Base-by-base conservation (phyloP, 2,888 invertebrate genomes). In the Melinaea marsaeus region DNA sequence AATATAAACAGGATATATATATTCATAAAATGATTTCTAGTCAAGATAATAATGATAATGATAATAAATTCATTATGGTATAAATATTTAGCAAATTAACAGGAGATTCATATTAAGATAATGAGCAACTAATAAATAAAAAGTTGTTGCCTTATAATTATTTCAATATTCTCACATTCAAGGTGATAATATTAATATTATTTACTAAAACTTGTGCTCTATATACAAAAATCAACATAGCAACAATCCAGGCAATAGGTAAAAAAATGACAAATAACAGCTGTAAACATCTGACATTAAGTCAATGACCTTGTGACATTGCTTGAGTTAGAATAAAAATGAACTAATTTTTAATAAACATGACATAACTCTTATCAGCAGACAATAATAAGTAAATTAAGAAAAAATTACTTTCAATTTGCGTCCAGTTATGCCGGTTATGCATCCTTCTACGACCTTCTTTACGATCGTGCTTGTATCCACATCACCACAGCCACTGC, bases 401-500 rank as follows among this genome's bases (percentile, higher is more conserved):
- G 13, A 22, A 32, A 32, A 6, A 56, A 34, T 75, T 91, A 98
- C 98, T 93, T 96, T 96, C 55, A 99, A 89, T 80, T 94, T 95
- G 68, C 97, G 93, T 34, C 99, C 99, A 65, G 97, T 96, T 22
- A 98, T 80, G 60, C 98, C 98, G 76, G 94, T 94, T 70, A 98
- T 93, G 73, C 86, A 89, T 46, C 96, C 97, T 78, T 97, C 95
- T 57, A 75, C 75, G 67, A 83, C 71, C 76, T 92, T 91, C 65
- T 81, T 90, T 66, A 86, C 79, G 71, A 87, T 75, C n/a, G 91
- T 88, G 60, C 95, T 95, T 6, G 97, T 98, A 83, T 97, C 97
- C 62, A 99, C 98, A 92, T 99, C 99, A 4, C 99, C 99, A 79
- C 97, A 96, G 32, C 99, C 99, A 74, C 97, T 97, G 78, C 98